These are phyloP conservation scores for Galeopsomyia nigrocyanea DNA, from an alignment of 2,888 invertebrate species.

Conservation along the genomic window DNA sequence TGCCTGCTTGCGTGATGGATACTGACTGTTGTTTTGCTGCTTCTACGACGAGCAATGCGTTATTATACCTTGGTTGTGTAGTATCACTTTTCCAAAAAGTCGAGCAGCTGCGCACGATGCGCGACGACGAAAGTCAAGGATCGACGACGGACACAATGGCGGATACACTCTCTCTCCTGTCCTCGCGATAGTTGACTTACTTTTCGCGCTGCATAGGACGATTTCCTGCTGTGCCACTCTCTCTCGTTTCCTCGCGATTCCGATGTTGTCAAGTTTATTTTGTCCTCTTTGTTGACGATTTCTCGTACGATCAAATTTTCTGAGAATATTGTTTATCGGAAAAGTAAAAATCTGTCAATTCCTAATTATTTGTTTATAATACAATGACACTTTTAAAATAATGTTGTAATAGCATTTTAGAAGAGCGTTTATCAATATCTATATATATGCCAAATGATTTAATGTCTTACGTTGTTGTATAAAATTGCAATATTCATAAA, in stretches of 20 bases:
- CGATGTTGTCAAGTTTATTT: no score
- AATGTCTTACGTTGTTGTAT: no score
- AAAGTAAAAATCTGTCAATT: no score
- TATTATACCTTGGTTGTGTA: background rate
- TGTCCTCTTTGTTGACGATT: no score
- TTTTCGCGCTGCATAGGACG: background rate
- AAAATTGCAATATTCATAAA: no score
- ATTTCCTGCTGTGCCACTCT: conserved; percentile 4
- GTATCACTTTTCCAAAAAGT: background rate
- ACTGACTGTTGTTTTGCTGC: background rate
- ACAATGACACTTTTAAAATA: no score
- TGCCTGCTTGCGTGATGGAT: background rate
- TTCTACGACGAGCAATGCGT: background rate
- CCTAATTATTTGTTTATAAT: no score
- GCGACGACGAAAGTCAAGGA: background rate
- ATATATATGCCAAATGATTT: no score
- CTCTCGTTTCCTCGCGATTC: background rate
- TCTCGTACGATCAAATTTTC: no score
- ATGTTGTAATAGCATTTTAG: no score
- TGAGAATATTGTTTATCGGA: no score
- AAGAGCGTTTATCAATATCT: no score
- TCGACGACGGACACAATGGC: conserved; percentile 3
- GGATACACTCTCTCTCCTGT: background rate
- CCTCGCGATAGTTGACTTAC: background rate
- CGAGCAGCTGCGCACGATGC: background rate